These are phyloP conservation scores for Anorthoa munda DNA, from an alignment of 2,888 invertebrate species.

Conservation along the genomic window DNA sequence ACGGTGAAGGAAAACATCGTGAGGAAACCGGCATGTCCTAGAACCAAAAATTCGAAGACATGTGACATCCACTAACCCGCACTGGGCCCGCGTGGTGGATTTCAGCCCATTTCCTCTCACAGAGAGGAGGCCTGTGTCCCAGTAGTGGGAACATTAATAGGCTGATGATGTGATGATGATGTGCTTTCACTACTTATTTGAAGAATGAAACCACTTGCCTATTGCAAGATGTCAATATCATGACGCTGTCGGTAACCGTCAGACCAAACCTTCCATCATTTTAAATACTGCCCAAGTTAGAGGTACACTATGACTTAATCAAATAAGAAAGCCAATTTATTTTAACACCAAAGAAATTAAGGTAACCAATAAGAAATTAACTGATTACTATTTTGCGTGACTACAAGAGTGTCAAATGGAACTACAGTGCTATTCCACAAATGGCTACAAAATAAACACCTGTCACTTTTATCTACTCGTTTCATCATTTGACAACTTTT, in stretches of 20 bases:
- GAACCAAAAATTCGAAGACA: no score
- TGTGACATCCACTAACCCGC: no score
- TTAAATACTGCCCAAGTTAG: not conserved
- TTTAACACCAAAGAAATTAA: slow-evolving; percentile 5
- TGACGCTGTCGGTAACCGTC: not conserved
- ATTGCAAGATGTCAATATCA: not conserved
- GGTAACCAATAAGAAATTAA: slow-evolving; percentile 30
- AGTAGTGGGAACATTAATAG: no score
- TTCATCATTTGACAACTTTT: slow-evolving; percentile 43
- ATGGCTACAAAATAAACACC: slow-evolving; percentile 54
- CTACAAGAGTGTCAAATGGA: slow-evolving; percentile 44
- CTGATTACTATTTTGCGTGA: slow-evolving; percentile 60
- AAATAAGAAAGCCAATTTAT: not conserved
- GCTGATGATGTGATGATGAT: no score
- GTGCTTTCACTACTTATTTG: not conserved
- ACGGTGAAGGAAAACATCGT: no score
- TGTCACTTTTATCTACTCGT: slow-evolving; percentile 56
- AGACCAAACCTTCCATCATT: not conserved
- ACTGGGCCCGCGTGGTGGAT: no score
- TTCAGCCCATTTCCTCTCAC: no score
- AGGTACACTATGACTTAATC: not conserved
- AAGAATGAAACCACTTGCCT: not conserved
- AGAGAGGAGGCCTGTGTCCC: no score
- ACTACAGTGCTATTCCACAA: slow-evolving; percentile 39
- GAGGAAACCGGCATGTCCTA: no score